phyloP scores from a whole-genome alignment of 2,797 vertebrate species.

The Tinamus major region DNA sequence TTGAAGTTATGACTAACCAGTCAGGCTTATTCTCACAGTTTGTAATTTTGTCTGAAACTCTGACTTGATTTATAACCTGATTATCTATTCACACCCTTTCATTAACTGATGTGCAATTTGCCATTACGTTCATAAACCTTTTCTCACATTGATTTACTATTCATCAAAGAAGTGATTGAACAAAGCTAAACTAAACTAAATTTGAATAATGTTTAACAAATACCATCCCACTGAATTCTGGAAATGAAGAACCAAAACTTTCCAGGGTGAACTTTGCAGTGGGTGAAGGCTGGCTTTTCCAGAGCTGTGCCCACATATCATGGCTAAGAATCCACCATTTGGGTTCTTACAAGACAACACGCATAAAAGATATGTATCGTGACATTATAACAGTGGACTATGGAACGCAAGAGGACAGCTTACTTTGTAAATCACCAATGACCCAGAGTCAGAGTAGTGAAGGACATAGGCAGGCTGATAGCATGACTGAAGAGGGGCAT shows the following conservation, averaged over 20 bases:
- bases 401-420: neutral
- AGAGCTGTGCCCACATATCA: neutral
- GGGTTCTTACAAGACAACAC: neutral
- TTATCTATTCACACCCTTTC: neutral
- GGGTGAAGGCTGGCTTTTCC: neutral
- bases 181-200: neutral
- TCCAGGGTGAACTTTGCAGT: neutral
- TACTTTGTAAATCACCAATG: neutral
- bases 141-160: neutral
- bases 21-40: neutral
- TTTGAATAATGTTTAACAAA: neutral
- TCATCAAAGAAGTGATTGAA: neutral
- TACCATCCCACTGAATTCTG: neutral
- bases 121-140: neutral
- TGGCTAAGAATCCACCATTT: neutral
- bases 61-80: conserved; percentile 39
- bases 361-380: neutral
- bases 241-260: neutral
- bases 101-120: neutral
- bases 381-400: fast-evolving
- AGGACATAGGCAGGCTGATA: neutral
- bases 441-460: neutral
- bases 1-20: neutral
- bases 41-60: neutral
- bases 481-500: neutral